phyloP scores from a whole-genome alignment of 2,888 invertebrate genomes.

The Bimastos eiseni region DNA sequence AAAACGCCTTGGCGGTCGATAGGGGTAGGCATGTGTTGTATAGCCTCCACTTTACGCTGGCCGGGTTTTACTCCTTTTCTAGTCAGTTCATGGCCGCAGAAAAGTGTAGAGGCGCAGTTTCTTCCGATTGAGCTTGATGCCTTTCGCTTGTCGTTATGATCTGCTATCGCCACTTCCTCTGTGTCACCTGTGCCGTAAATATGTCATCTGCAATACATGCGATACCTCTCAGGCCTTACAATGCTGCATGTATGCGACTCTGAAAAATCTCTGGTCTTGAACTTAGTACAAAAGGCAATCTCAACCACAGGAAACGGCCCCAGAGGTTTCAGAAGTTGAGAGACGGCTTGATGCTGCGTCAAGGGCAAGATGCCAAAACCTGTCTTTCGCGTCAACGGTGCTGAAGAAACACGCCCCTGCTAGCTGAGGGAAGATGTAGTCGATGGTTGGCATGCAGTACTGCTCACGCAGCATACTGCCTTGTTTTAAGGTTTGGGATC shows the following conservation, averaged over 20 bases:
- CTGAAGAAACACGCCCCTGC: too few relatives aligned
- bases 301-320: background rate
- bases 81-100: background rate
- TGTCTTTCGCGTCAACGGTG: too few relatives aligned
- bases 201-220: too few relatives aligned
- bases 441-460: too few relatives aligned
- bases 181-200: background rate
- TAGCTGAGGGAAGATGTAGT: too few relatives aligned
- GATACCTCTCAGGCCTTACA: background rate
- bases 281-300: background rate
- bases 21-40: background rate
- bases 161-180: background rate
- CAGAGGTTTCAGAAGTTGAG: background rate
- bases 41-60: background rate
- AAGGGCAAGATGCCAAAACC: too few relatives aligned
- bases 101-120: background rate
- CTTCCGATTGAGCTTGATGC: conserved; percentile 9
- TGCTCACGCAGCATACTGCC: too few relatives aligned
- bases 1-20: too few relatives aligned
- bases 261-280: background rate
- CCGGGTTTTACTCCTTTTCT: too few relatives aligned
- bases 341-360: too few relatives aligned
- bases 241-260: background rate
- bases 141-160: background rate
- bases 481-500: too few relatives aligned